A percentile compares a stretch with the other conserved stretches of the same genome.
phyloP scores from a whole-genome alignment of 2,888 invertebrate genomes.

The Chymomyza fuscimana region DNA sequence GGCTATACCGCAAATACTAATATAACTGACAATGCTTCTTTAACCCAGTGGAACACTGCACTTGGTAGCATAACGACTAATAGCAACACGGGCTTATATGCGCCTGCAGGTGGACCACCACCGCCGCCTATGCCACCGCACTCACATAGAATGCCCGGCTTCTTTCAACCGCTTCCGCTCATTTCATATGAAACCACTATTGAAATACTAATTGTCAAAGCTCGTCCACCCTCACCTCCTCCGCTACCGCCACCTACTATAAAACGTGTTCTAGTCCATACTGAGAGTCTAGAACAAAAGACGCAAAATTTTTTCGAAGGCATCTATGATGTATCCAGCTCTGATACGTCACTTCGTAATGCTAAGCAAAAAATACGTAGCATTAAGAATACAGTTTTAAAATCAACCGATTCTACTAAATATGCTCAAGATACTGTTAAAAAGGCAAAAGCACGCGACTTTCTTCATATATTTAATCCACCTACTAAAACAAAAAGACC shows the following conservation, averaged over 20 bases:
- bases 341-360: slow-evolving; percentile 78
- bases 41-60: slow-evolving; percentile 76
- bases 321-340: slow-evolving; percentile 72
- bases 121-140: slow-evolving; percentile 76
- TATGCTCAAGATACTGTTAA: slow-evolving; percentile 80
- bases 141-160: slow-evolving; percentile 78
- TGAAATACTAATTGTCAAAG: slow-evolving; percentile 78
- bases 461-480: slow-evolving; percentile 79
- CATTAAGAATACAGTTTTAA: slow-evolving; percentile 78
- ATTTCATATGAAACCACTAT: slow-evolving; percentile 79
- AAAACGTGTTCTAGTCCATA: slow-evolving; percentile 78
- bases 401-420: slow-evolving; percentile 78
- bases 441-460: slow-evolving; percentile 79
- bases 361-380: slow-evolving; percentile 79
- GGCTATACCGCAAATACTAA: slow-evolving; percentile 63
- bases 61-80: slow-evolving; percentile 59
- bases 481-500: slow-evolving; percentile 76
- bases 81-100: slow-evolving; percentile 42
- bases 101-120: slow-evolving; percentile 58
- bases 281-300: slow-evolving; percentile 78
- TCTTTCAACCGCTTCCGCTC: slow-evolving; percentile 79
- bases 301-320: slow-evolving; percentile 78
- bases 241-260: slow-evolving; percentile 75
- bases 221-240: slow-evolving; percentile 76
- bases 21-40: slow-evolving; percentile 76